A percentile compares a stretch with the other conserved stretches of the same genome.
phyloP scores from a whole-genome alignment of 1,140 invertebrate genomes.

The Platyura marginata region DNA sequence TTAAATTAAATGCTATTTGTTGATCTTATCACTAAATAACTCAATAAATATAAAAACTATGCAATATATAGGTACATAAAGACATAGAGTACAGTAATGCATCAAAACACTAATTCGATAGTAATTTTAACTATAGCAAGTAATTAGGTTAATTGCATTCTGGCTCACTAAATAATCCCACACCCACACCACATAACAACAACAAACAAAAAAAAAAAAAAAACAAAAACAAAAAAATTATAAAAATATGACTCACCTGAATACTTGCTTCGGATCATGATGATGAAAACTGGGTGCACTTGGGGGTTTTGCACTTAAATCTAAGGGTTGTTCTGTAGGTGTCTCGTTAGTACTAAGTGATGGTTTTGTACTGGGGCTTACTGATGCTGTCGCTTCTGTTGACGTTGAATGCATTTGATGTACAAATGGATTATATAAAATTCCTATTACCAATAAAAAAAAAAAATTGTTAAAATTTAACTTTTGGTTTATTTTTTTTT shows the following conservation, averaged over 20 bases:
- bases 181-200: neutral
- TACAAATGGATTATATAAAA: neutral
- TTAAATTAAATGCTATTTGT: no score
- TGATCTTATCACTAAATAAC: no score
- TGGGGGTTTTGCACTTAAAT: conserved; percentile 52
- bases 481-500: no score
- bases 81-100: no score
- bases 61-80: no score
- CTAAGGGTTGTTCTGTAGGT: conserved; percentile 49
- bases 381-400: conserved; percentile 6
- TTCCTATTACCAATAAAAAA: no score
- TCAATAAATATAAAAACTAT: no score
- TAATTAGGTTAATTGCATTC: no score
- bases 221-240: conserved; percentile 4
- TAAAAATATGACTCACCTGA: conserved; percentile 7
- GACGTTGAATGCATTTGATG: conserved; percentile 1
- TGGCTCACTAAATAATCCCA: no score
- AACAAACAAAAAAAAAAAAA: conserved; percentile 3
- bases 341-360: conserved; percentile 26
- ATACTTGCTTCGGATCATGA: conserved; percentile 1
- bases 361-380: conserved; percentile 13
- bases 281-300: conserved; percentile 3
- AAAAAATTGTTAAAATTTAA: no score
- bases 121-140: no score
- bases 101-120: no score